Percentiles rank a stretch among this genome's conserved stretches.
Evolutionary conservation across 2,797 vertebrate genomes (phyloP).

Genomic region (Acridotheres tristis): DNA sequence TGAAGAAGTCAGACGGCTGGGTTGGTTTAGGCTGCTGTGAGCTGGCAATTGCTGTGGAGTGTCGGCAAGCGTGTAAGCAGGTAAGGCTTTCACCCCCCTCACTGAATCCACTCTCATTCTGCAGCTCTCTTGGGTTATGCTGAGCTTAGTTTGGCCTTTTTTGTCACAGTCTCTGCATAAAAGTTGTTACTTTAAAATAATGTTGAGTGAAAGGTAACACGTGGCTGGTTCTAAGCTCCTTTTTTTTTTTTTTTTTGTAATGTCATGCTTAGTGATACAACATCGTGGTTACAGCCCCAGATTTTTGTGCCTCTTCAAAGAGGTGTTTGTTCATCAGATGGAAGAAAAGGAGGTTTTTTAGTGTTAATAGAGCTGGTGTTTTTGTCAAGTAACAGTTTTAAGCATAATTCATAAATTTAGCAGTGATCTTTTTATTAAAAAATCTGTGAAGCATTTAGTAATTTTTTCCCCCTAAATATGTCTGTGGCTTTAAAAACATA

Average conservation of each 20-base stretch:
- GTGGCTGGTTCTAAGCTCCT: neutral
- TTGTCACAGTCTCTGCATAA: neutral
- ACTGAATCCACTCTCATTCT: neutral
- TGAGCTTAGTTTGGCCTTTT: neutral
- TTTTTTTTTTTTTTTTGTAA: neutral
- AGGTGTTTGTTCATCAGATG: neutral
- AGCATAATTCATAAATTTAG: neutral
- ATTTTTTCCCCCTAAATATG: neutral
- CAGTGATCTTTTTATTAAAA: neutral
- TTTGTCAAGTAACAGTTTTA: neutral
- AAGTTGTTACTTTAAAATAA: neutral
- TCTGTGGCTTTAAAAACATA: neutral
- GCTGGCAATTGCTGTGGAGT: slow-evolving; percentile 91
- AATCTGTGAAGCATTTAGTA: neutral
- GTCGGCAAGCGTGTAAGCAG: slow-evolving; percentile 92
- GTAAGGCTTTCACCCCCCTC: slow-evolving; percentile 69
- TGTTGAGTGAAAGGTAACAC: accelerated
- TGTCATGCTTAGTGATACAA: neutral
- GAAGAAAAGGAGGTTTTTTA: neutral
- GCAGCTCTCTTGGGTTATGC: neutral
- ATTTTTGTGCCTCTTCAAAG: neutral
- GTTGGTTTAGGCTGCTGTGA: slow-evolving; percentile 98
- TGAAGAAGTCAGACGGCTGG: slow-evolving; percentile 95
- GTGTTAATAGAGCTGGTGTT: neutral
- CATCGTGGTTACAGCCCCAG: neutral